These are phyloP conservation scores for Myopa tessellatipennis DNA, from an alignment of 2,888 invertebrate species.

Conservation along the genomic window DNA sequence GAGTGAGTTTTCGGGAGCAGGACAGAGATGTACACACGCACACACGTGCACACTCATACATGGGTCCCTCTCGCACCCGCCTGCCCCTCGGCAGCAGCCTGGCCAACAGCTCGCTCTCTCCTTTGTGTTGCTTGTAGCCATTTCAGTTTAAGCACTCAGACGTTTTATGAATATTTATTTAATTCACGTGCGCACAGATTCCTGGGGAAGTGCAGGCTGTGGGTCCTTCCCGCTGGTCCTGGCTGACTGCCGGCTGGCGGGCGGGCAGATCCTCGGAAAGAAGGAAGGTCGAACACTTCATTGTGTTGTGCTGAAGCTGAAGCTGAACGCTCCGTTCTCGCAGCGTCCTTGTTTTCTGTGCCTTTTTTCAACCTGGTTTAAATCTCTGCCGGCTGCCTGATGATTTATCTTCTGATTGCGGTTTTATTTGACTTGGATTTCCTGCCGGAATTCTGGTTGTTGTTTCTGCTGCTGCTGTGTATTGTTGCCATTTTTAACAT, in stretches of 20 bases:
- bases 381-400: slow-evolving; percentile 37
- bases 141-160: slow-evolving; percentile 33
- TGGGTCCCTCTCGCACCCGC: not conserved
- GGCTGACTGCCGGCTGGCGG: too few relatives aligned
- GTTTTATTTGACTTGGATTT: slow-evolving; percentile 33
- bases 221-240: too few relatives aligned
- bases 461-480: not conserved
- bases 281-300: slow-evolving; percentile 7
- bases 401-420: slow-evolving; percentile 39
- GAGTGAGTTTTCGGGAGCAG: not conserved
- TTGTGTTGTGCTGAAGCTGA: not conserved
- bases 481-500: slow-evolving; percentile 36
- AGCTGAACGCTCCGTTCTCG: not conserved
- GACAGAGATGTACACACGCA: not conserved
- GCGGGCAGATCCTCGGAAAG: not conserved
- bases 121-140: not conserved
- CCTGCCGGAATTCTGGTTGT: not conserved
- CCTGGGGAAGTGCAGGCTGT: not conserved
- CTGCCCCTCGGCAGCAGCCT: not conserved
- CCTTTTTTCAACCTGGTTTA: slow-evolving; percentile 16
- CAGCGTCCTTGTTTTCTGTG: not conserved
- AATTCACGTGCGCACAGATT: slow-evolving; percentile 31
- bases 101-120: not conserved
- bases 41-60: not conserved
- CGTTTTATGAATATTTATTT: slow-evolving; percentile 41